Percentiles rank a stretch among this genome's conserved stretches.
Conservation (phyloP, 1,140 invertebrate species). For the Drosophila lini region DNA sequence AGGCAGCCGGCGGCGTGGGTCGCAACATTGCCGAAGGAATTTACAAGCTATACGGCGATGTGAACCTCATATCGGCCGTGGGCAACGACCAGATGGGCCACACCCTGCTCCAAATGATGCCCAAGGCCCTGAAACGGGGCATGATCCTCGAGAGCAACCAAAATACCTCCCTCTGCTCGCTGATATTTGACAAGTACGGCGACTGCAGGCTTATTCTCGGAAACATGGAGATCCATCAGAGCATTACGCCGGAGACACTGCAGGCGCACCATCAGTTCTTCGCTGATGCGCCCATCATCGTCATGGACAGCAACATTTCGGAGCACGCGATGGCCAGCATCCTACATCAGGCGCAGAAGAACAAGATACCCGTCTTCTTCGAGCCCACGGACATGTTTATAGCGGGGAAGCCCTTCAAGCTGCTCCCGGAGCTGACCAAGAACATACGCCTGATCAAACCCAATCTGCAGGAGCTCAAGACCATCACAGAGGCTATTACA, state of each 20-base stretch:
- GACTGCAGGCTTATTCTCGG: conserved; percentile 92
- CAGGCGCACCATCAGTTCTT: conserved; percentile 85
- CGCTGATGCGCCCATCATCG: conserved; percentile 88
- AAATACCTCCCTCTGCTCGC: conserved; percentile 90
- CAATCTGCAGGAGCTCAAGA: conserved; percentile 89
- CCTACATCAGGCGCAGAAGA: conserved; percentile 87
- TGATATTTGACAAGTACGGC: conserved; percentile 89
- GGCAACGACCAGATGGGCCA: conserved; percentile 88
- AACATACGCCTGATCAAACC: conserved; percentile 88
- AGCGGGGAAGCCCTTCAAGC: conserved; percentile 86
- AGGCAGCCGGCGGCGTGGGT: conserved; percentile 93
- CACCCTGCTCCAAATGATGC: conserved; percentile 84
- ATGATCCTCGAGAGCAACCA: conserved; percentile 83
- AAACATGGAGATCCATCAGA: conserved; percentile 92
- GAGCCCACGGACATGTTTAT: conserved; percentile 89
- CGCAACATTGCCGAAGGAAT: conserved; percentile 96
- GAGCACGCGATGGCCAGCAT: conserved; percentile 87
- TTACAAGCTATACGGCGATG: conserved; percentile 88
- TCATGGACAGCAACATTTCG: conserved; percentile 93
- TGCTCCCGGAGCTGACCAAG: conserved; percentile 67
- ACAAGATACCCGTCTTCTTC: conserved; percentile 89
- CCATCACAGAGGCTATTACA: conserved; percentile 84
- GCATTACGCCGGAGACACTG: conserved; percentile 88
- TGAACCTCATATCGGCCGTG: conserved; percentile 91
- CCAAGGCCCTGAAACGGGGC: conserved; percentile 69